A percentile compares a stretch with the other conserved stretches of the same genome.
Conservation (phyloP, 1,140 invertebrate genomes). For the Drosophila ironensis region DNA sequence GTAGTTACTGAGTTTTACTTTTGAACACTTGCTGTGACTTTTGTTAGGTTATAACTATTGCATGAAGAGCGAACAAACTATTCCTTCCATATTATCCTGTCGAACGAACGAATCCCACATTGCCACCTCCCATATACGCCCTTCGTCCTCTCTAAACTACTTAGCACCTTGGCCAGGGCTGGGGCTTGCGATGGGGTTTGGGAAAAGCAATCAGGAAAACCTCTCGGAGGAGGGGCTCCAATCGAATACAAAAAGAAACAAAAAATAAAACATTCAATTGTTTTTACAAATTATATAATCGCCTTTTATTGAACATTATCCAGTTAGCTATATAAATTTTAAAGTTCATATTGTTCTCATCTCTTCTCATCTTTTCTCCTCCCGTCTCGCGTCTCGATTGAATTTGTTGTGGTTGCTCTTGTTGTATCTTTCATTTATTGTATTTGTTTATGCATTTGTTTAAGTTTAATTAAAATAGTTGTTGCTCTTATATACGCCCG, state of each 20-base stretch:
- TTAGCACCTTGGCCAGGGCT: constrained; percentile 63
- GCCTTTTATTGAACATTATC: constrained; percentile 54
- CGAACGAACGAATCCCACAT: constrained; percentile 23
- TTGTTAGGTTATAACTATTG: constrained; percentile 60
- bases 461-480: constrained; percentile 72
- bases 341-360: constrained; percentile 22
- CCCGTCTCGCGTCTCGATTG: neutral
- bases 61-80: constrained; percentile 23
- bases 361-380: constrained; percentile 1
- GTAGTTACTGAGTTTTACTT: constrained; percentile 52
- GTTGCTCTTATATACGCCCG: constrained; percentile 47
- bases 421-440: constrained; percentile 49
- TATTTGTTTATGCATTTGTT: constrained; percentile 65
- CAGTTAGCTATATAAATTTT: constrained; percentile 37
- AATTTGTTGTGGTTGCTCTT: constrained; percentile 24
- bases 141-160: constrained; percentile 28
- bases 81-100: no score
- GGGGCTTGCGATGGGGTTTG: neutral
- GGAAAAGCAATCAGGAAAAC: neutral
- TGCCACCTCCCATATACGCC: neutral
- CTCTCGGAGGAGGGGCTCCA: neutral
- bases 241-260: constrained; percentile 6
- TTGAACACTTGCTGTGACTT: constrained; percentile 76
- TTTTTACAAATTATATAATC: constrained; percentile 53
- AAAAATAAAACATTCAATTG: constrained; percentile 33